phyloP scores from a whole-genome alignment of 1,140 invertebrate species.

The Pogonomyrmex barbatus region DNA sequence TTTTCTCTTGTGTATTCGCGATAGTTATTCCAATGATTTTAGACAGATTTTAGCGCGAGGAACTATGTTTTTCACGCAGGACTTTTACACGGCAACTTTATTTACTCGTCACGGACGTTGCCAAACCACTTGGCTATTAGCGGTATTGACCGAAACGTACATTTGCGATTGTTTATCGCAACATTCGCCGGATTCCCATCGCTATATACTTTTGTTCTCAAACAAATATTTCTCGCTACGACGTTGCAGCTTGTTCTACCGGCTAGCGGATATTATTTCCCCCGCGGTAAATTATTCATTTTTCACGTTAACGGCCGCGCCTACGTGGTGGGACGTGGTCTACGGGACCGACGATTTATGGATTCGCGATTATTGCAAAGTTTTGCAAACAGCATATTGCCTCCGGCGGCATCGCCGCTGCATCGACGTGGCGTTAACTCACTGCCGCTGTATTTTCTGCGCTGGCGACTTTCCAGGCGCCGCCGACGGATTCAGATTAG shows the following conservation, averaged over 20 bases:
- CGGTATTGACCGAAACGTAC: not conserved
- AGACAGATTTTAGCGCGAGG: not conserved
- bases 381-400: slow-evolving; percentile 52
- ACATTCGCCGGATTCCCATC: not conserved
- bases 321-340: not conserved
- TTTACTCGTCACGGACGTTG: not conserved
- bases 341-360: slow-evolving; percentile 49
- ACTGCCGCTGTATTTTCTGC: slow-evolving; percentile 34
- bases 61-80: not conserved
- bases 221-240: slow-evolving; percentile 21
- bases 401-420: not conserved
- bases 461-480: slow-evolving; percentile 73
- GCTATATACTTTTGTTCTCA: not conserved
- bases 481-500: slow-evolving; percentile 67
- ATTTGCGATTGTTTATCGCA: slow-evolving; percentile 5
- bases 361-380: slow-evolving; percentile 54
- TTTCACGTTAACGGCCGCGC: slow-evolving; percentile 19
- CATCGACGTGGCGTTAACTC: slow-evolving; percentile 46
- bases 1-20: not conserved
- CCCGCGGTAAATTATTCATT: slow-evolving; percentile 37
- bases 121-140: not conserved
- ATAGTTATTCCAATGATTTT: not conserved
- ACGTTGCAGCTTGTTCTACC: not conserved
- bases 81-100: not conserved
- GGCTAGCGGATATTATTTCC: slow-evolving; percentile 17